Percentiles rank a stretch among this genome's conserved stretches.
Conservation (phyloP, 1,140 invertebrate species). For the Aphelinus atriplicis region DNA sequence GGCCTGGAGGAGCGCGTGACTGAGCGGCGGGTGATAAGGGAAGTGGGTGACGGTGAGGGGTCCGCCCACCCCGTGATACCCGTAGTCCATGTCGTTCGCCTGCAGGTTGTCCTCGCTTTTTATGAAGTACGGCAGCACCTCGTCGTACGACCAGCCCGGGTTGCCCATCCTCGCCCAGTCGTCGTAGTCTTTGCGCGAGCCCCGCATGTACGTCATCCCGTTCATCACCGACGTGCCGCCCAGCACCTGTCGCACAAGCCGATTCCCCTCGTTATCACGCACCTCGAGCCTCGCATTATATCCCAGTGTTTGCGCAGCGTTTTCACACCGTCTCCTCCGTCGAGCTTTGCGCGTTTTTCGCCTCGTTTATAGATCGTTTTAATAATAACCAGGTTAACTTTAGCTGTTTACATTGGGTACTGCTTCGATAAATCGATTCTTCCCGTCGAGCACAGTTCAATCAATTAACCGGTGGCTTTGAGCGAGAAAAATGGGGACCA, state of each 20-base stretch:
- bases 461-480: too few relatives aligned
- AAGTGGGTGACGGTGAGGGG: slow-evolving; percentile 83
- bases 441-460: too few relatives aligned
- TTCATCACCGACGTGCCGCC: slow-evolving; percentile 95
- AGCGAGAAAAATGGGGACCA: too few relatives aligned
- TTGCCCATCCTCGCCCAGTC: slow-evolving; percentile 88
- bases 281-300: too few relatives aligned
- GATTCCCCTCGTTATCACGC: too few relatives aligned
- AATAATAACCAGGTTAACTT: too few relatives aligned
- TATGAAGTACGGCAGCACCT: slow-evolving; percentile 88
- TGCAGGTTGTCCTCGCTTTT: slow-evolving; percentile 88
- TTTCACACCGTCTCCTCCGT: too few relatives aligned
- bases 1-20: slow-evolving; percentile 84
- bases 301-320: too few relatives aligned
- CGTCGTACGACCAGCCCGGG: slow-evolving; percentile 89
- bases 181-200: slow-evolving; percentile 90
- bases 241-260: slow-evolving; percentile 69
- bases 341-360: too few relatives aligned
- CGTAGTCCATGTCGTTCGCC: slow-evolving; percentile 76
- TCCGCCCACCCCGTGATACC: slow-evolving; percentile 82
- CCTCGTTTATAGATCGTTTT: too few relatives aligned
- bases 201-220: slow-evolving; percentile 96
- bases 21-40: slow-evolving; percentile 86
- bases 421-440: too few relatives aligned
- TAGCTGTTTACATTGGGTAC: too few relatives aligned